Base-by-base conservation (phyloP, 2,113 vertebrate genomes). In the Zosterops pallidus region DNA sequence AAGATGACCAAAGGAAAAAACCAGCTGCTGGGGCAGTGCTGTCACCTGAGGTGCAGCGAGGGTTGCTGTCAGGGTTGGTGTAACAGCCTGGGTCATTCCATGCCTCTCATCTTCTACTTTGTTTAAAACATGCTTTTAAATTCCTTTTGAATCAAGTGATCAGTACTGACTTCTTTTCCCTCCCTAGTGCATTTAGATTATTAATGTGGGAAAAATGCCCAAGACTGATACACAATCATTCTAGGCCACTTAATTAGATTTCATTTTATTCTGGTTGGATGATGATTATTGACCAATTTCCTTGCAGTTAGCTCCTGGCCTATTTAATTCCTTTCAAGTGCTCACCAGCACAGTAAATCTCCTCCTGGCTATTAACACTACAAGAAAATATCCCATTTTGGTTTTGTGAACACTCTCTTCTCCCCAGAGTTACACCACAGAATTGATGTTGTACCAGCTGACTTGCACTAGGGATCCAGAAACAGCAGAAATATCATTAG, bases 121-220 rank as follows among this genome's bases (percentile, higher is more conserved):
- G n/a, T 65, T 80, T 91, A 82, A 86, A 95, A 68, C 3, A 19
- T 19, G 65, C 11, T 60, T 74, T 70, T 42, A 78, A 75, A 75
- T 91, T 94, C 83, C 39, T 77, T 89, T 83, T 33, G 63, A 63
- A 91, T 21, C 14, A 4, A 95, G 46, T n/a, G 11, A 77, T 93
- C 77, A 63, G n/a, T 44, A 87, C 31, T 46, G 52, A 67, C 24
- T 75, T 63, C n/a, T 77, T 91, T 62, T 47, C 69, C 33, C 25
- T 87, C 56, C 47, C 47, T 59, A 9, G 70, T 71, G 60, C 75
- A 87, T 63, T 94, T 78, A 75, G 77, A 81, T 64, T 84, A 86
- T 89, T 87, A 83, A 84, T 55, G 49, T 67, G 74, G 72, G 84
- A 95, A 84, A 56, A 94, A 91, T 44, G 81, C 52, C 78, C 52